Evolutionary conservation across 2,797 vertebrate species (phyloP).

Genomic region (Enteromius thamalakanensis): DNA sequence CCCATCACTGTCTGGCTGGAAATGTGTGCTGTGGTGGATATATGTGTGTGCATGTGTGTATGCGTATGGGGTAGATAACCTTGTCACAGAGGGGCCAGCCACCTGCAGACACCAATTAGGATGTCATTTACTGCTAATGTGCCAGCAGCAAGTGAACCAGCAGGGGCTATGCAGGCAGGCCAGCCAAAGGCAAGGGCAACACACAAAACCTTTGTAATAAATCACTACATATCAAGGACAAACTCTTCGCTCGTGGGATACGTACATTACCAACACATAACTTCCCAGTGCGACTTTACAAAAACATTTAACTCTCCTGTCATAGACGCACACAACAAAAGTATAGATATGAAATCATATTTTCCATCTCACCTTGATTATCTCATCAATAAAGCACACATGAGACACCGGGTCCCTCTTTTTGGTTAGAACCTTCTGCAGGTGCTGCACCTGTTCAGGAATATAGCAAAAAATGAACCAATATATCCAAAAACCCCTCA

Average conservation of each 20-base stretch:
- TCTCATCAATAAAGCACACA: slow-evolving; percentile 95
- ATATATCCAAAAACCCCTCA: not conserved
- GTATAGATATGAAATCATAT: not conserved
- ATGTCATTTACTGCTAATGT: slow-evolving; percentile 59
- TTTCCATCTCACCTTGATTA: slow-evolving; percentile 85
- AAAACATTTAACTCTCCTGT: not conserved
- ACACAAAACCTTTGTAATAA: slow-evolving; percentile 31
- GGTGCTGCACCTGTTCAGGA: slow-evolving; percentile 88
- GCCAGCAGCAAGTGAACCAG: slow-evolving; percentile 53
- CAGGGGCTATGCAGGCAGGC: slow-evolving; percentile 35
- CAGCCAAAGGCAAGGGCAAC: slow-evolving; percentile 21
- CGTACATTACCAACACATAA: not conserved
- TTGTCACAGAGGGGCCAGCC: slow-evolving; percentile 46
- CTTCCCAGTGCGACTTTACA: not conserved
- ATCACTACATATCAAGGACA: slow-evolving; percentile 33
- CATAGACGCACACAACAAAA: not conserved
- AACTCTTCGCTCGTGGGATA: slow-evolving; percentile 7
- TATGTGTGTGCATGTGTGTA: slow-evolving; percentile 19
- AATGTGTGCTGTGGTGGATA: slow-evolving; percentile 13
- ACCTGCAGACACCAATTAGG: slow-evolving; percentile 53
- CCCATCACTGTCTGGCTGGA: slow-evolving; percentile 25
- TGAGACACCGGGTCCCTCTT: slow-evolving; percentile 97
- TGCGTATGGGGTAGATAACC: slow-evolving; percentile 28
- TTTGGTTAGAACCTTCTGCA: slow-evolving; percentile 93
- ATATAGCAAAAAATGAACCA: not conserved